These are phyloP conservation scores for Pseudoips prasinana DNA, from an alignment of 2,888 invertebrate species.

Conservation along the genomic window DNA sequence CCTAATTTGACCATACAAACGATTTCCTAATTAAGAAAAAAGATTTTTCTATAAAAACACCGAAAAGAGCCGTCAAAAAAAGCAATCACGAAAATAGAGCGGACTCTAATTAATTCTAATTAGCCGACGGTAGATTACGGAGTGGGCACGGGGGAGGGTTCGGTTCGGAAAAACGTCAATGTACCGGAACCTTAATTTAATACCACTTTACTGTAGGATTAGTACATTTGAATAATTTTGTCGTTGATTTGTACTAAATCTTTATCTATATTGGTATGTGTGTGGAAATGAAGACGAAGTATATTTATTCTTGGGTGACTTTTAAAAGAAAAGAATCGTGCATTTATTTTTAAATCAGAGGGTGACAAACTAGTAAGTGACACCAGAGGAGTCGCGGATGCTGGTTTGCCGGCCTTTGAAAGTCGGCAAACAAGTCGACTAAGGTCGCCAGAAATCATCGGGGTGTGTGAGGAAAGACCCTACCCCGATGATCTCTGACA, in stretches of 20 bases:
- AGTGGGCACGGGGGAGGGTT: constrained; percentile 38
- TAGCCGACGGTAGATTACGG: constrained; percentile 40
- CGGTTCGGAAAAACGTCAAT: constrained; percentile 62
- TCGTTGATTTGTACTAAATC: constrained; percentile 47
- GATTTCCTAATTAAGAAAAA: constrained; percentile 24
- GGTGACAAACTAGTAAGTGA: no score
- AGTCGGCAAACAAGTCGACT: no score
- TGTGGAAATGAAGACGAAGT: constrained; percentile 9
- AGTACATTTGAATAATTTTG: constrained; percentile 66
- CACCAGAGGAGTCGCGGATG: no score
- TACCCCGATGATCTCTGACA: no score
- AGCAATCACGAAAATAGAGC: constrained; percentile 45
- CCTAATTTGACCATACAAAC: not conserved
- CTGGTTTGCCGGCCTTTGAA: no score
- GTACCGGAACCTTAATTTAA: constrained; percentile 63
- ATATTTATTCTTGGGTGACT: not conserved
- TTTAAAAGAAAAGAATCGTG: no score
- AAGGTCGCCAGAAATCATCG: no score
- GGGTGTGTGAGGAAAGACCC: no score
- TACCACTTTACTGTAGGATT: constrained; percentile 49
- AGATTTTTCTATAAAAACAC: constrained; percentile 22
- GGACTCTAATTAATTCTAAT: constrained; percentile 64
- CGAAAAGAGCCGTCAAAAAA: constrained; percentile 33
- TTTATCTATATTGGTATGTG: constrained; percentile 16
- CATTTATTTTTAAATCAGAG: no score